Evolutionary conservation across 2,113 vertebrate species (phyloP).

Genomic region (Onychostruthus taczanowskii): DNA sequence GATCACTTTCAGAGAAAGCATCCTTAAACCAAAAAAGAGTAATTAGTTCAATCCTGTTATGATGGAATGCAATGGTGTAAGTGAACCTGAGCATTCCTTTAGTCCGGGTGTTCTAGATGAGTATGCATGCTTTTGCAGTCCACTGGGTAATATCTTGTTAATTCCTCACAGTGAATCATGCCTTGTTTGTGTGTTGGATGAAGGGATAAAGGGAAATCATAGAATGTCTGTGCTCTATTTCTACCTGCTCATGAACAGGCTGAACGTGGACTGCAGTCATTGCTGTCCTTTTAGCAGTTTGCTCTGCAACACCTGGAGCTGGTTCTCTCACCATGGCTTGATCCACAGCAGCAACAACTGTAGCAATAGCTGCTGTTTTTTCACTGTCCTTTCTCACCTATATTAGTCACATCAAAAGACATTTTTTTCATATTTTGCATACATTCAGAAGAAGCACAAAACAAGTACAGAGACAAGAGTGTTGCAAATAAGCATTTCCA

Average conservation of each 20-base stretch:
- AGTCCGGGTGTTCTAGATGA: background rate
- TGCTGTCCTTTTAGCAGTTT: constrained; percentile 77
- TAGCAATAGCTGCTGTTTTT: constrained; percentile 84
- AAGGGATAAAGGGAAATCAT: background rate
- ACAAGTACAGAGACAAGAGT: background rate
- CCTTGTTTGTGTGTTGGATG: background rate
- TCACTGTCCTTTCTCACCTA: constrained; percentile 78
- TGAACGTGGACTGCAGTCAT: constrained; percentile 73
- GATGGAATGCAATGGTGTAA: background rate
- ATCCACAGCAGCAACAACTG: constrained; percentile 88
- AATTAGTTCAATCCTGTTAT: background rate
- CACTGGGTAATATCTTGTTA: constrained; percentile 1
- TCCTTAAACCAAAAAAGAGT: constrained; percentile 22
- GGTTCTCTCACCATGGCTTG: constrained; percentile 85
- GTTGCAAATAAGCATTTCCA: background rate
- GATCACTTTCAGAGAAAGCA: background rate
- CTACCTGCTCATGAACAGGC: constrained; percentile 82
- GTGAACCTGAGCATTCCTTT: background rate
- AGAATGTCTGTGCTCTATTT: background rate
- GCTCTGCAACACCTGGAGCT: constrained; percentile 73
- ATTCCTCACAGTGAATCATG: constrained; percentile 23
- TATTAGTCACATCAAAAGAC: constrained; percentile 54
- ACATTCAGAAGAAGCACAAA: constrained; percentile 13
- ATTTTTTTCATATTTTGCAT: constrained; percentile 18
- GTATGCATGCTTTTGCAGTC: constrained; percentile 18